Evolutionary conservation across 2,797 vertebrate genomes (phyloP), one percentile per base, ranked within the genome.

Genomic region (Enteromius mattozi): DNA sequence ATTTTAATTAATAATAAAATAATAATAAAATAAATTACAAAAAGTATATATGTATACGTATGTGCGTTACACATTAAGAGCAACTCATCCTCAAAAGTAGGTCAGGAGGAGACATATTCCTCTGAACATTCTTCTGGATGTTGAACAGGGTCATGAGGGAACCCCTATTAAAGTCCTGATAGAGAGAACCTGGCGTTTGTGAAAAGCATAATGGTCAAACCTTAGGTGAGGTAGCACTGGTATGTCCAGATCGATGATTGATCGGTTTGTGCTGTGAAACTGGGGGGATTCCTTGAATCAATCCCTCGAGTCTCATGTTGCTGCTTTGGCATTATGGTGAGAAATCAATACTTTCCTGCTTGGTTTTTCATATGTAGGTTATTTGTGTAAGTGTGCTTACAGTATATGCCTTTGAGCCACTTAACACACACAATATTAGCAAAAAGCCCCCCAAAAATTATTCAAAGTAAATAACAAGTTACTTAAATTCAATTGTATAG

Each of bases 121-220:
- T 49, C 30, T 81, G 70, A 69, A 82, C 42, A 72, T 78, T 85
- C 33, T 59, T 54, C 69, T 70, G 17, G 35, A 33, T 81, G 12
- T 78, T 45, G 65, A 85, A 54, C n/a, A 45, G n/a, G 71, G 75
- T 79, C 75, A 68, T 30, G 19, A 24, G 79, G 63, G 56, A 86
- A 74, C 85, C 85, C 68, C 24, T 83, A 65, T 70, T 72, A 40
- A 75, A 66, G 56, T 51, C 42, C 13, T 37, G 14, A 19, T 10
- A 16, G 42, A 68, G 66, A 76, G 37, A 56, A 83, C 42, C 42
- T 63, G 76, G 13, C n/a, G 14, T 86, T 54, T 19, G 27, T 72
- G 56, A 72, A 81, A 78, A 37, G 80, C 66, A 72, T 33, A 51
- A 33, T 78, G 42, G 47, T n/a, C 35, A 65, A 66, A 74, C 74